A percentile compares a stretch with the other conserved stretches of the same genome.
phyloP scores from a whole-genome alignment of 53 echinoderm and acorn worm species.

The Stichopus horrens region DNA sequence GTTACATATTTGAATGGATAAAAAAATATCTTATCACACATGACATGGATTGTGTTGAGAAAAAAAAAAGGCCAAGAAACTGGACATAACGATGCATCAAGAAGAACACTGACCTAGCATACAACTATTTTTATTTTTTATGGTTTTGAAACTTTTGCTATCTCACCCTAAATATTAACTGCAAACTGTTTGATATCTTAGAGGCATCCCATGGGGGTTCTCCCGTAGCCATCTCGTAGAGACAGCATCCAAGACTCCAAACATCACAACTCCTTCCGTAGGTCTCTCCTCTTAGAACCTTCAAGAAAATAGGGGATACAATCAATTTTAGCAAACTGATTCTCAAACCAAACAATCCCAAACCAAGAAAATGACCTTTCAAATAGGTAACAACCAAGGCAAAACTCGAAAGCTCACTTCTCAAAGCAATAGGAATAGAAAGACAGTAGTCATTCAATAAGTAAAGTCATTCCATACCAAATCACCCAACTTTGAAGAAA shows the following conservation, averaged over 20 bases:
- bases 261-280: slow-evolving; percentile 94
- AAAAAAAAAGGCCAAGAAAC: no score
- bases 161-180: slow-evolving; percentile 92
- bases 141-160: no score
- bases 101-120: no score
- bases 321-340: background rate
- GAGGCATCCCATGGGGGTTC: slow-evolving; percentile 90
- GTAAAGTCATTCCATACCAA: no score
- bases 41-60: no score
- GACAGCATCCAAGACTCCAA: slow-evolving; percentile 96
- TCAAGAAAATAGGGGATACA: background rate
- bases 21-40: no score
- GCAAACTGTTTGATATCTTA: slow-evolving; percentile 83
- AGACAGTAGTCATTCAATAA: no score
- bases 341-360: background rate
- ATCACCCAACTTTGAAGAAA: no score
- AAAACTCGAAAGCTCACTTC: background rate
- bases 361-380: background rate
- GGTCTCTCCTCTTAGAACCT: slow-evolving; percentile 93
- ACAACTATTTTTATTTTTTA: no score
- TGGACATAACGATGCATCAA: no score
- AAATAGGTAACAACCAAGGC: background rate
- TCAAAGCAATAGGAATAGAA: no score
- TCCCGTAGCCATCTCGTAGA: slow-evolving; percentile 89
- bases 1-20: no score